Base-by-base conservation (phyloP, 2,113 vertebrate species). In the Arothron firmamentum region DNA sequence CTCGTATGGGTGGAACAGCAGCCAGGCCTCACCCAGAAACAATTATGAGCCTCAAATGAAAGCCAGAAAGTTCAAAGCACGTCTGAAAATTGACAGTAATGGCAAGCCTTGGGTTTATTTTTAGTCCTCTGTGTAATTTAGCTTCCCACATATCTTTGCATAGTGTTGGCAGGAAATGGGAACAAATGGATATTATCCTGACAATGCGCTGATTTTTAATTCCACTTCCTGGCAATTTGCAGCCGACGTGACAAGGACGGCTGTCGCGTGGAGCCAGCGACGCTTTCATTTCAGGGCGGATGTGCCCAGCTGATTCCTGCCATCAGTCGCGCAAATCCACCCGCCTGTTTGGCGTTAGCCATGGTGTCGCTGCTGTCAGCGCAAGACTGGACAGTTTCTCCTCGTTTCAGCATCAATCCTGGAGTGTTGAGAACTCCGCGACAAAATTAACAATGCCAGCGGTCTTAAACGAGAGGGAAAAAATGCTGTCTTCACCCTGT, bases 21-120 rank as follows among this genome's bases (percentile, higher is more conserved):
- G 34, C 34, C 1, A 12, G 34, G 6, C 10, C 8, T 1, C 52
- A 50, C 21, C 19, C n/a, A 34, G 20, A 31, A 3, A 41, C 18
- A 20, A 41, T 73, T 46, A 67, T 49, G 42, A 52, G 70, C 6
- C 47, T 17, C 48, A 51, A 31, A 20, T 13, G 43, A 31, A n/a
- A 15, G 14, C n/a, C 9, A 18, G 18, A 53, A 41, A 20, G 31
- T 28, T 52, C 19, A 16, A 21, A 6, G 21, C 2, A 41, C 49
- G 69, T 42, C 50, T 45, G 23, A 23, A 19, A 59, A 59, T 20
- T 55, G 18, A 59, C 54, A 43, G 38, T 45, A 49, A 58, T 67
- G 58, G 28, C 47, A 48, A 31, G 3, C 23, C 11, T 21, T n/a
- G 23, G 49, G 15, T 19, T 21, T 50, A 63, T 25, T 43, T 56